phyloP scores from a whole-genome alignment of 2,113 vertebrate species.

The Lophochroa leadbeateri region DNA sequence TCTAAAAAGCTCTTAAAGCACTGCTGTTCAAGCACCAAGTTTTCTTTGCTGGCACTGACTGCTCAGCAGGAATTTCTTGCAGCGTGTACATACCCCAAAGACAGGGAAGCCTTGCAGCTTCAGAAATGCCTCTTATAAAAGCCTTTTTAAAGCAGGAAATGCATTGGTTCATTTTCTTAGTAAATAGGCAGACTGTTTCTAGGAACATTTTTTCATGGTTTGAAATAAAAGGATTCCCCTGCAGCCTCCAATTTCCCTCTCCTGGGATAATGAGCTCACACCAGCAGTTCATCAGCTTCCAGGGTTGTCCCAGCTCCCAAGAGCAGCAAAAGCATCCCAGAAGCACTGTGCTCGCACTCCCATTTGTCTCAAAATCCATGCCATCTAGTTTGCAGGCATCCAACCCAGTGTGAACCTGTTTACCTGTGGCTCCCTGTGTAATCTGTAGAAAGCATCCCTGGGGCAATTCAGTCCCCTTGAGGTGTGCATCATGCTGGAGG shows the following conservation, averaged over 20 bases:
- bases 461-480: background rate
- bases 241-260: background rate
- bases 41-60: background rate
- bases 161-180: background rate
- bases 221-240: background rate
- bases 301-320: background rate
- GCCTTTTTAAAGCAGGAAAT: background rate
- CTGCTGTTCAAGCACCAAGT: background rate
- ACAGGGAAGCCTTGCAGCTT: background rate
- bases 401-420: background rate
- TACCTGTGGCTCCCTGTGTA: background rate
- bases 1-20: background rate
- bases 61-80: background rate
- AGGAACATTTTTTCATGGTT: background rate
- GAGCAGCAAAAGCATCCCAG: background rate
- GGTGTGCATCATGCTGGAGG: fast-evolving
- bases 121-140: background rate
- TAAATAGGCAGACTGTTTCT: background rate
- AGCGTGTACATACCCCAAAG: fast-evolving
- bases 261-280: background rate
- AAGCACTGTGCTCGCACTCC: fast-evolving
- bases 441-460: fast-evolving
- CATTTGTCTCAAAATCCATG: background rate
- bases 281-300: background rate
- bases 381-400: background rate